phyloP scores from a whole-genome alignment of 2,888 invertebrate genomes.

The Diploptera punctata region DNA sequence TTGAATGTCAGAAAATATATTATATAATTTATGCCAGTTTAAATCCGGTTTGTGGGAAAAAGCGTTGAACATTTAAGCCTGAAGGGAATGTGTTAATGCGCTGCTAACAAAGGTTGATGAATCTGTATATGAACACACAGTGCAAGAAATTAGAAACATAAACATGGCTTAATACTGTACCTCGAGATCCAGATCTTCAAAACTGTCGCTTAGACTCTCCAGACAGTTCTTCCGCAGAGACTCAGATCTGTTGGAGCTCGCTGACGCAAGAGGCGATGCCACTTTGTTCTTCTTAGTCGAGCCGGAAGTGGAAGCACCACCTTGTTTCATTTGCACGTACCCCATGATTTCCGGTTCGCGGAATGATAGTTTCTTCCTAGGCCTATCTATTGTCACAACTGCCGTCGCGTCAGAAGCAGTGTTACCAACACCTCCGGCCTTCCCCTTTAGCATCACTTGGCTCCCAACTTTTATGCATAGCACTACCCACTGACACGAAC shows the following conservation, averaged over 20 bases:
- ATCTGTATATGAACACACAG: too few relatives aligned
- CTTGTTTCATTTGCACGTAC: constrained; percentile 52
- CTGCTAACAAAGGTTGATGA: too few relatives aligned
- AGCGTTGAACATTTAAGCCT: too few relatives aligned
- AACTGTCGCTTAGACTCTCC: constrained; percentile 53
- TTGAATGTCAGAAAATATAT: too few relatives aligned
- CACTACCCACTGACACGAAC: not conserved
- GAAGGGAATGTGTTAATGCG: too few relatives aligned
- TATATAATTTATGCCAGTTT: too few relatives aligned
- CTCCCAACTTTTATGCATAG: not conserved
- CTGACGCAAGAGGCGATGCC: not conserved
- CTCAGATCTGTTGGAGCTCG: constrained; percentile 1
- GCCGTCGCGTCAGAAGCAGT: constrained; percentile 52
- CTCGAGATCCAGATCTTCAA: constrained; percentile 64
- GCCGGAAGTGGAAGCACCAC: constrained; percentile 44
- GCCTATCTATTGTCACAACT: constrained; percentile 63
- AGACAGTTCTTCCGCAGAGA: constrained; percentile 33
- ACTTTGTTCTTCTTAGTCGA: constrained; percentile 42
- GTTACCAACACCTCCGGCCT: constrained; percentile 48
- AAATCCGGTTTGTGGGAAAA: too few relatives aligned
- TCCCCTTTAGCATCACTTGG: constrained; percentile 37
- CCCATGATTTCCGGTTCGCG: constrained; percentile 80
- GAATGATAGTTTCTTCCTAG: constrained; percentile 86
- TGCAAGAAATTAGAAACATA: too few relatives aligned
- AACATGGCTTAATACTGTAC: too few relatives aligned